Evolutionary conservation across 2,797 vertebrate species (phyloP), one percentile per base, ranked within the genome.

Genomic region (Phoxinus dragarum): DNA sequence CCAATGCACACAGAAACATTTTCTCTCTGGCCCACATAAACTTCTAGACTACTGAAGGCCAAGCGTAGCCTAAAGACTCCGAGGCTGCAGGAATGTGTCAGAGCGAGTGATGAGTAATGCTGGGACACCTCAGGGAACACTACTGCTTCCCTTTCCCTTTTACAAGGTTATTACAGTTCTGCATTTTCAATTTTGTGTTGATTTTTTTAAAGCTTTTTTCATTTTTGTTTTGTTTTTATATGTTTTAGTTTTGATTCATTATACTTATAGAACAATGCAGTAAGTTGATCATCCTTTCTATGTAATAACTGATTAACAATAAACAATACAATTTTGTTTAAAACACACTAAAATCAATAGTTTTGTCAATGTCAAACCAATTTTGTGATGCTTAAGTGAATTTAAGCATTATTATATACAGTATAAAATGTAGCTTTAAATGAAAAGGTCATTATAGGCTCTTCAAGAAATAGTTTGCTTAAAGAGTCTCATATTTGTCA

Each of bases 11-110:
- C 67, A 66, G 54, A 66, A 72, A 80, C 1, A 21, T 8, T 80
- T 73, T 85, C 54, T 72, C 52, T 31, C 19, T 80, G 83, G 66
- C 67, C 68, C 52, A 71, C 54, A 49, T 80, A 85, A 72, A 73
- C 75, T 80, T 80, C 76, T 85, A 72, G 56, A 73, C 54, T 85
- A 85, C 8, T 66, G 52, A 73, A 69, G 54, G 67, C 40, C 56
- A 72, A 85, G 42, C 1, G 16, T 73, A 66, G 67, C 52, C 52
- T 79, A 69, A 84, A 76, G 73, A 52, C 31, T 84, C 61, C 19
- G 49, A 81, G 67, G 49, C 80, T 34, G 31, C 14, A 71, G 36
- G 44, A 81, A 27, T 42, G 49, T 56, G 71, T 47, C 59, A 76
- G 54, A 76, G 59, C 44, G 16, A 64, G 14, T 68, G 56, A 76